Conservation (phyloP, 2,888 invertebrate species). For the Octonoba sinensis region DNA sequence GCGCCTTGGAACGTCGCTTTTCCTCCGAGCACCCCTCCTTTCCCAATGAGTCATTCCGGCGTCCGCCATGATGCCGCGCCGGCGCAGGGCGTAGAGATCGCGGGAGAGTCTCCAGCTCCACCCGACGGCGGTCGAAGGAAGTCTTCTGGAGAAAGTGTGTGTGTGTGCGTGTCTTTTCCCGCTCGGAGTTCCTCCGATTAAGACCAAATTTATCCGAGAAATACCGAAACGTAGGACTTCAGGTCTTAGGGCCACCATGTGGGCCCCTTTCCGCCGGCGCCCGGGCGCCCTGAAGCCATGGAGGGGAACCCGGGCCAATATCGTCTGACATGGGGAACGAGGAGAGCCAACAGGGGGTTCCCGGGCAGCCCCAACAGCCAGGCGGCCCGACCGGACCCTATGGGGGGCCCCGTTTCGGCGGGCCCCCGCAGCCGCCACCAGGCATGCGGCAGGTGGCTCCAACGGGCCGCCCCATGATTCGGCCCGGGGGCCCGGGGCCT, state of each 20-base stretch:
- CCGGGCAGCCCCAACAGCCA: slow-evolving; percentile 25
- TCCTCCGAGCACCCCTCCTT: slow-evolving; percentile 11
- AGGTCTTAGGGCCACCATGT: slow-evolving; percentile 6
- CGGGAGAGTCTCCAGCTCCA: slow-evolving; percentile 17
- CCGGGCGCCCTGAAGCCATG: slow-evolving; percentile 41
- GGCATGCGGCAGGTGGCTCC: slow-evolving; percentile 24
- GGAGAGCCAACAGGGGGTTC: slow-evolving; percentile 55
- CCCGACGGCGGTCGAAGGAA: neutral
- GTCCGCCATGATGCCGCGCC: slow-evolving; percentile 28
- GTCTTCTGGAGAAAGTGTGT: neutral
- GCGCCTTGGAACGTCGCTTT: neutral
- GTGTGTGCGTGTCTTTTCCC: neutral
- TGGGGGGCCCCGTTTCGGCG: neutral
- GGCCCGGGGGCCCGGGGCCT: slow-evolving; percentile 29
- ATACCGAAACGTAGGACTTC: neutral
- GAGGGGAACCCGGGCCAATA: slow-evolving; percentile 23
- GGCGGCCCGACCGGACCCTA: slow-evolving; percentile 8
- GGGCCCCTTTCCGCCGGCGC: slow-evolving; percentile 23
- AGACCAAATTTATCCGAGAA: neutral
- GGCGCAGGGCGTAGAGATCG: slow-evolving; percentile 25
- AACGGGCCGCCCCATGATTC: slow-evolving; percentile 11
- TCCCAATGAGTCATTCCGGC: slow-evolving; percentile 21
- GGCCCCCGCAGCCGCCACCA: neutral
- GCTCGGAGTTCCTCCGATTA: neutral
- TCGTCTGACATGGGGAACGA: slow-evolving; percentile 61